A percentile compares a stretch with the other conserved stretches of the same genome.
Evolutionary conservation across 2,888 invertebrate genomes (phyloP).

Genomic region (Platycnemis pennipes): DNA sequence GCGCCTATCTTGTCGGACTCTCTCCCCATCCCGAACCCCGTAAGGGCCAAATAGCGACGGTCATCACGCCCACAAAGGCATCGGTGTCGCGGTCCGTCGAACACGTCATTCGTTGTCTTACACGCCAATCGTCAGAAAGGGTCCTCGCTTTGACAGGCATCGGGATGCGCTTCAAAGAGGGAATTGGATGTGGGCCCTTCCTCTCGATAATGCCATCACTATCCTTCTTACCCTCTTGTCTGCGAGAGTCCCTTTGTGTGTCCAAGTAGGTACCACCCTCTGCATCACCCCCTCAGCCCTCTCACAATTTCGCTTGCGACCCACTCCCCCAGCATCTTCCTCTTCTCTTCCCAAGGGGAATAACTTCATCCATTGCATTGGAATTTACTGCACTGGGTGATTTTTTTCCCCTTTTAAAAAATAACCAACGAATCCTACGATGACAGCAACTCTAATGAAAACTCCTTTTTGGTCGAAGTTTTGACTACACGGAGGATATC

Average conservation of each 20-base stretch:
- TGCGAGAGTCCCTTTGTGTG: not conserved
- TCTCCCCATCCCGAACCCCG: not conserved
- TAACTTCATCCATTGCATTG: too few species aligned
- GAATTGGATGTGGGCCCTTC: not conserved
- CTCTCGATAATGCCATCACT: not conserved
- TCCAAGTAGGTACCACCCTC: not conserved
- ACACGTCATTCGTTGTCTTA: constrained; percentile 58
- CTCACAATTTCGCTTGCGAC: too few species aligned
- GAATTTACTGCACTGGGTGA: too few species aligned
- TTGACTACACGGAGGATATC: too few species aligned
- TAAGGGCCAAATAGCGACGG: constrained; percentile 34
- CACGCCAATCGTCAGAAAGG: constrained; percentile 33
- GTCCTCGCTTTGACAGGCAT: not conserved
- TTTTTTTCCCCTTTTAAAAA: too few species aligned
- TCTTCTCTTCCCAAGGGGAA: too few species aligned
- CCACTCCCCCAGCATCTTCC: too few species aligned
- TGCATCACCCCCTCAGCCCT: too few species aligned
- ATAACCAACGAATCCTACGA: too few species aligned
- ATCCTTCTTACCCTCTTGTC: not conserved
- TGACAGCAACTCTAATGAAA: too few species aligned
- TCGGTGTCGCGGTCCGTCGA: not conserved
- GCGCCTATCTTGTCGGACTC: not conserved
- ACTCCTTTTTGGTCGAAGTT: too few species aligned
- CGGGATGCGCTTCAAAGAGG: not conserved
- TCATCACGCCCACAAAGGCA: constrained; percentile 24